Conservation (phyloP, 2,797 vertebrate species). For the Crenuchus spilurus region DNA sequence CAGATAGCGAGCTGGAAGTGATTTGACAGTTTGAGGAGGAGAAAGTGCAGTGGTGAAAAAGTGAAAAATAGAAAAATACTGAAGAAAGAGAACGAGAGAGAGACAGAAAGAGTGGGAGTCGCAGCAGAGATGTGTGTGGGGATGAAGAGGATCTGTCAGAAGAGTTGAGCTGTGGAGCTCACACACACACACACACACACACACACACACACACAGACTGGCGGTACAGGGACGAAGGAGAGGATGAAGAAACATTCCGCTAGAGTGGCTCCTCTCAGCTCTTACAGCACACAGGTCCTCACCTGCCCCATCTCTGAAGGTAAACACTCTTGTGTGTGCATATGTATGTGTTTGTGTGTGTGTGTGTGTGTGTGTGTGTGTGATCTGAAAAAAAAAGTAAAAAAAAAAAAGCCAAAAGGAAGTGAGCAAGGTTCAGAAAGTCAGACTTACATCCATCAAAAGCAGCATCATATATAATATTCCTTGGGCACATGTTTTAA, state of each 20-base stretch:
- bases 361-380: slow-evolving; percentile 1
- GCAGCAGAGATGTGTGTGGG: slow-evolving; percentile 64
- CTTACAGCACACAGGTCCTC: slow-evolving; percentile 84
- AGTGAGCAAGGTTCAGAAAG: neutral
- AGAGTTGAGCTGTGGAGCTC: slow-evolving; percentile 68
- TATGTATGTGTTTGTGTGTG: neutral
- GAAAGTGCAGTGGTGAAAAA: slow-evolving; percentile 45
- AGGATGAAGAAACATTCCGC: slow-evolving; percentile 87
- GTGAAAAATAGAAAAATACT: slow-evolving; percentile 51
- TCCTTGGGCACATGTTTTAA: slow-evolving; percentile 2
- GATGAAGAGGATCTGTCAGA: slow-evolving; percentile 68
- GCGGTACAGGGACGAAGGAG: slow-evolving; percentile 68
- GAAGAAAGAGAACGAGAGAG: slow-evolving; percentile 26
- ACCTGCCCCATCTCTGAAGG: slow-evolving; percentile 84
- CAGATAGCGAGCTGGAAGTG: slow-evolving; percentile 40
- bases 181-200: slow-evolving; percentile 45
- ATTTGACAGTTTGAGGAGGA: slow-evolving; percentile 45
- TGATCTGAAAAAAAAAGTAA: neutral
- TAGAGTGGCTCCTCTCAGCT: slow-evolving; percentile 83
- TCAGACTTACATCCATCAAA: neutral
- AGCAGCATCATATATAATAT: neutral
- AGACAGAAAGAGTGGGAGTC: slow-evolving; percentile 44
- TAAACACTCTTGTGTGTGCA: slow-evolving; percentile 61
- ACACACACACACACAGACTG: slow-evolving; percentile 47
- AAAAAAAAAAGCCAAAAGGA: neutral